Conservation (phyloP, 2,113 vertebrate species). For the Hyla sarda region DNA sequence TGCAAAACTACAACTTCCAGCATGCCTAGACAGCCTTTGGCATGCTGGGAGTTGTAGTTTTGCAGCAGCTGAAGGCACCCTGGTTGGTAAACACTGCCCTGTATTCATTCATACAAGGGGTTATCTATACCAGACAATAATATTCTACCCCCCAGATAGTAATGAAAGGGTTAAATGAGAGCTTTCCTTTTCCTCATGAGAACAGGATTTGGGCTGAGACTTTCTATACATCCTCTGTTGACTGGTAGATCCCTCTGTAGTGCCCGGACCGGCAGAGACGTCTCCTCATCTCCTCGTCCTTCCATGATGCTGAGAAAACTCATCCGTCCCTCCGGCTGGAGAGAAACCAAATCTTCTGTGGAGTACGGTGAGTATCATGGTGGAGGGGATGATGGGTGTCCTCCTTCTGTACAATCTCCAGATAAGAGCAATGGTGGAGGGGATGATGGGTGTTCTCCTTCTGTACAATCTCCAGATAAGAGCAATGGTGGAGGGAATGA, state of each 20-base stretch:
- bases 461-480: too few species aligned
- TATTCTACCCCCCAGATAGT: too few species aligned
- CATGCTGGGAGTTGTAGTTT: too few species aligned
- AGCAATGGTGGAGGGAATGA: background rate
- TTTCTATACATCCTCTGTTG: slow-evolving; percentile 40
- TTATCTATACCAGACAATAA: too few species aligned
- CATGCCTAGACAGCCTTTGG: too few species aligned
- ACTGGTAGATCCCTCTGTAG: background rate
- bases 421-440: too few species aligned
- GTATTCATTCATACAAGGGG: too few species aligned
- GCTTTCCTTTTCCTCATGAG: slow-evolving; percentile 23
- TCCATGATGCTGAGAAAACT: slow-evolving; percentile 9
- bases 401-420: too few species aligned
- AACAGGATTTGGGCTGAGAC: slow-evolving; percentile 45
- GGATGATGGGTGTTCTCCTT: background rate
- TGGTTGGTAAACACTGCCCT: too few species aligned
- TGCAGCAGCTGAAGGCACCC: too few species aligned
- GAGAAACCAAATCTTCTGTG: slow-evolving; percentile 41
- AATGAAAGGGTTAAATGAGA: slow-evolving; percentile 3
- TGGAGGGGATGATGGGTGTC: background rate
- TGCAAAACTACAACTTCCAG: too few species aligned
- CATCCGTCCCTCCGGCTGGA: slow-evolving; percentile 36
- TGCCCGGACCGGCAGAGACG: background rate
- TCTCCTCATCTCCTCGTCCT: background rate
- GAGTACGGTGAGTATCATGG: slow-evolving; percentile 52